Evolutionary conservation across 2,888 invertebrate species (phyloP), one percentile per base, ranked within the genome.

Genomic region (Ephialtes manifestator): DNA sequence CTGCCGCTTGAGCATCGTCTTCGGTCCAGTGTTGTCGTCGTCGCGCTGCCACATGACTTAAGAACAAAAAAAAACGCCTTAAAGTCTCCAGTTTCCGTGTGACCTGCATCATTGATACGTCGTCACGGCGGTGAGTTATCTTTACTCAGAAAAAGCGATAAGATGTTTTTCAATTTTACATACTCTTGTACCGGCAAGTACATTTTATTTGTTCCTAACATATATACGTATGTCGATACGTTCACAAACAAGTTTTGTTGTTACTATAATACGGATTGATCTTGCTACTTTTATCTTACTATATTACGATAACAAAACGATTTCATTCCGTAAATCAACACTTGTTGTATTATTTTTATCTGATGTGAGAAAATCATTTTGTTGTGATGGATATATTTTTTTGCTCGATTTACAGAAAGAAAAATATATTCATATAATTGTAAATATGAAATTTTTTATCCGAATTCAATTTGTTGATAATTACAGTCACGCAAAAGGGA

Each of bases 81-180:
- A 31, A 89, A 87, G 83, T 77, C 76, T 75, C 87, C 88, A 90
- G 89, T 91, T 90, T 90, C 83, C 87, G 83, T 87, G 86, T 89
- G 90, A 89, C 85, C 87, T 81, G 87, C 88, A 87, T 82, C 46
- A 87, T 74, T 86, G 81, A 81, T 87, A 31, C 60, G 8, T 60
- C 60, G 60, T 60, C 31, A n/a, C 31, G 11, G 31, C 60, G 15
- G 60, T 60, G 60, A 60, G 60, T 60, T 60, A 60, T 58, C 58
- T 13, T 58, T 28, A 24, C 58, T 4, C 58, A 15, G 58, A 58
- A 58, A n/a, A 58, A 28, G 18, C 55, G 55, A 55, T 55, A 55
- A 55, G 39, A 55, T 55, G 48, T n/a, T 48, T 15, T 24, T n/a
- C 5, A n/a, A 15, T 48, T n/a, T n/a, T 5, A 48, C 48, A 48